These are phyloP conservation scores for Dendronephthya gigantea DNA, from an alignment of 64 coral and sea anemone species.

Conservation along the genomic window DNA sequence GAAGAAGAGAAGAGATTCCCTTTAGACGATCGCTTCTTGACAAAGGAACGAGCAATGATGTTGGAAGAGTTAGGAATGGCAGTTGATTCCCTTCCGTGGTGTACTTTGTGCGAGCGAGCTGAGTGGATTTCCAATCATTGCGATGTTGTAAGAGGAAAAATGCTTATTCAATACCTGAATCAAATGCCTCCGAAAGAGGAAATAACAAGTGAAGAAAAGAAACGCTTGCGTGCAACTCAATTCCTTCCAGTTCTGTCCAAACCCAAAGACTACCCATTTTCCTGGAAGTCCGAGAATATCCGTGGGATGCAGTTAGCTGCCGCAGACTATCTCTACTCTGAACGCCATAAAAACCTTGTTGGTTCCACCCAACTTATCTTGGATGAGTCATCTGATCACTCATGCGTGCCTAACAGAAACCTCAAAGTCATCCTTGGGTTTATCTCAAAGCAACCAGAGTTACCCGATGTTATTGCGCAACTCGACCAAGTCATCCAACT, in stretches of 20 bases:
- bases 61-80: slow-evolving; percentile 58
- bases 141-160: slow-evolving; percentile 19
- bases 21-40: slow-evolving; percentile 30
- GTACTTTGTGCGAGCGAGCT: slow-evolving; percentile 51
- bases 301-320: slow-evolving; percentile 19
- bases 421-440: not conserved
- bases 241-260: slow-evolving; percentile 60
- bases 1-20: slow-evolving; percentile 55
- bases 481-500: not conserved
- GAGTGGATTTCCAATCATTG: slow-evolving; percentile 27
- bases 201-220: not conserved
- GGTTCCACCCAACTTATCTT: slow-evolving; percentile 41
- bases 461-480: not conserved
- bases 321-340: slow-evolving; percentile 36
- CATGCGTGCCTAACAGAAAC: not conserved
- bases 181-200: not conserved
- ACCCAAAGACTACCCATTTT: slow-evolving; percentile 47
- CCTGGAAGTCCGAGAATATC: slow-evolving; percentile 54
- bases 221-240: slow-evolving; percentile 23
- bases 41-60: slow-evolving; percentile 11
- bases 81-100: slow-evolving; percentile 36
- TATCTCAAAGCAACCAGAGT: not conserved
- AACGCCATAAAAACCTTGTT: slow-evolving; percentile 16
- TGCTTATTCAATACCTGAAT: not conserved
- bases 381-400: slow-evolving; percentile 13